Evolutionary conservation across 2,113 vertebrate genomes (phyloP).

Genomic region (Antechinus flavipes): DNA sequence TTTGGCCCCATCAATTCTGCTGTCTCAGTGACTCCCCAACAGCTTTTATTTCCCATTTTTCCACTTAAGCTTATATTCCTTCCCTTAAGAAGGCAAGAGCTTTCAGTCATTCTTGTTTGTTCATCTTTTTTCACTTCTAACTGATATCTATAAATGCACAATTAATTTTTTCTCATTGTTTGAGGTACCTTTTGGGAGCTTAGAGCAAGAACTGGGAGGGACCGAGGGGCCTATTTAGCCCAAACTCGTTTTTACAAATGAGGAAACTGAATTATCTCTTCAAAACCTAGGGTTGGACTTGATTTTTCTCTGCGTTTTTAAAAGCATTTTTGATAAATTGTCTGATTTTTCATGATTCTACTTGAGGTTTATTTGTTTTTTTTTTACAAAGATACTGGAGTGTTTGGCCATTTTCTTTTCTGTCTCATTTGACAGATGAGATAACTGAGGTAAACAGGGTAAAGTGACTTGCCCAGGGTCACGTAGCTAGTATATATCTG

Average conservation of each 20-base stretch:
- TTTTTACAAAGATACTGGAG: not conserved
- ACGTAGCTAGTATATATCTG: not conserved
- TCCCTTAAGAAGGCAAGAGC: not conserved
- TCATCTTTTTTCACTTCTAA: not conserved
- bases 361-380: too few species aligned
- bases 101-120: not conserved
- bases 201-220: not conserved
- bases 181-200: not conserved
- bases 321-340: not conserved
- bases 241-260: not conserved
- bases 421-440: not conserved
- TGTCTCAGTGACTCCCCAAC: not conserved
- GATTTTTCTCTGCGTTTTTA: not conserved
- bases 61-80: not conserved
- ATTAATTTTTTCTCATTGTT: not conserved
- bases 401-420: not conserved
- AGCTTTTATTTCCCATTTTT: not conserved
- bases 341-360: not conserved
- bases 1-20: not conserved
- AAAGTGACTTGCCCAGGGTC: not conserved
- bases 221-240: not conserved
- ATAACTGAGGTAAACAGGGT: not conserved
- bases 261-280: not conserved
- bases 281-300: not conserved
- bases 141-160: not conserved